Base-by-base conservation (phyloP, 2,888 invertebrate genomes). In the Danaus chrysippus region DNA sequence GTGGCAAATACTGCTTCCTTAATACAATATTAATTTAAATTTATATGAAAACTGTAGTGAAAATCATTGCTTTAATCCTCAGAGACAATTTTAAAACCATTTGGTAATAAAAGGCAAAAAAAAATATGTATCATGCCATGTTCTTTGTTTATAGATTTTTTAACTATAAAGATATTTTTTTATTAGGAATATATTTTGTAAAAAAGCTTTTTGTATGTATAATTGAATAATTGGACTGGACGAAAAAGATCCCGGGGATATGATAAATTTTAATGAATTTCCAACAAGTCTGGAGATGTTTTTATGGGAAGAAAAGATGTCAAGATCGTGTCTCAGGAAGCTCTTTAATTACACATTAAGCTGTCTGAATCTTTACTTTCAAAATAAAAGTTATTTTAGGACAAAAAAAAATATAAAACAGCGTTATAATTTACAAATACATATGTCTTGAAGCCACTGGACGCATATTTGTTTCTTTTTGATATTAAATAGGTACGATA, bases 141-240 rank as follows among this genome's bases (percentile, higher is more conserved):
- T 34, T 34, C 8, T 8, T 34, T 6, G 3, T 1, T 3, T 34
- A 6, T 34, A 34, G 2, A 34, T 5, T 5, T 5, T 34, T 34
- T 3, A 34, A 34, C 23, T 34, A 34, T 5, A 34, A 3, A 5
- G 17, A 55, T 12, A 41, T 15, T 15, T 55, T 41, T 54, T 34
- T 23, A 23, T 10, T 23, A 44, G n/a, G 9, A 44, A 5, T 53
- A 58, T 44, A 43, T 44, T 17, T 43, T 59, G 17, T 41, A 34
- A 42, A 17, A 58, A 49, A 34, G 42, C 42, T 34, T 54, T 10
- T 43, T 54, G 34, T 12, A 42, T 15, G 5, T 49, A 34, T 59
- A n/a, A 10, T 23, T 55, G 19, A 56, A 42, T n/a, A 19, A 56
- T 19, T 42, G 41, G 19, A 49, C 10, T 11, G 23, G 23, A 8